Conservation (phyloP, 2,888 invertebrate species). For the Andrena praecox region DNA sequence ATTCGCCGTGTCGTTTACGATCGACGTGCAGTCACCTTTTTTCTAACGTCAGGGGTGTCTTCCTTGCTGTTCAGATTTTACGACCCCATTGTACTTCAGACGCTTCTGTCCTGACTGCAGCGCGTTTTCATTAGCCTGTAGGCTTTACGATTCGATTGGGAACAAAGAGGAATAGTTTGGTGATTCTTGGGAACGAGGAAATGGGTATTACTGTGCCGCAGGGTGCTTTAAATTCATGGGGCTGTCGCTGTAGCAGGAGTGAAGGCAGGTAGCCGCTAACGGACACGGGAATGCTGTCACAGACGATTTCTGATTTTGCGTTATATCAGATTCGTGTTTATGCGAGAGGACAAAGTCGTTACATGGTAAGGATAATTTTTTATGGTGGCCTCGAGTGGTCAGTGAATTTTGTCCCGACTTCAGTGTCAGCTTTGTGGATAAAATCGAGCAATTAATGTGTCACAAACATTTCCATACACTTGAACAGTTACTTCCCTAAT, state of each 20-base stretch:
- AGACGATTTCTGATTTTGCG: background rate
- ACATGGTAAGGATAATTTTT: too few species aligned
- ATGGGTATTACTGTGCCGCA: background rate
- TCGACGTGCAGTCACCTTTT: background rate
- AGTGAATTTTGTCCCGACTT: too few species aligned
- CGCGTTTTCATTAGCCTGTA: background rate
- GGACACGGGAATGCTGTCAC: background rate
- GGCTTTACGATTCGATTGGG: background rate
- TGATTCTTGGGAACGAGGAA: background rate
- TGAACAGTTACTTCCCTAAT: too few species aligned
- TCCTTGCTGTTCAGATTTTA: background rate
- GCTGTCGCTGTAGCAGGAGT: background rate
- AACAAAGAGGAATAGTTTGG: background rate
- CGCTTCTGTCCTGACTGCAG: background rate
- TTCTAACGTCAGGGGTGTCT: background rate
- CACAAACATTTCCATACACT: too few species aligned
- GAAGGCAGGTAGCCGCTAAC: background rate
- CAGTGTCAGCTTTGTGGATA: too few species aligned
- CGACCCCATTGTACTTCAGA: background rate
- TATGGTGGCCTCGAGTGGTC: too few species aligned
- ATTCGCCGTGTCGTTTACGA: background rate
- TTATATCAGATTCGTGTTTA: background rate
- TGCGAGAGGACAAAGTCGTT: too few species aligned
- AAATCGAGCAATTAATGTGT: too few species aligned
- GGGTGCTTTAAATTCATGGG: conserved; percentile 7